Conservation (phyloP, 2,888 invertebrate genomes). For the Tiliacea citrago region DNA sequence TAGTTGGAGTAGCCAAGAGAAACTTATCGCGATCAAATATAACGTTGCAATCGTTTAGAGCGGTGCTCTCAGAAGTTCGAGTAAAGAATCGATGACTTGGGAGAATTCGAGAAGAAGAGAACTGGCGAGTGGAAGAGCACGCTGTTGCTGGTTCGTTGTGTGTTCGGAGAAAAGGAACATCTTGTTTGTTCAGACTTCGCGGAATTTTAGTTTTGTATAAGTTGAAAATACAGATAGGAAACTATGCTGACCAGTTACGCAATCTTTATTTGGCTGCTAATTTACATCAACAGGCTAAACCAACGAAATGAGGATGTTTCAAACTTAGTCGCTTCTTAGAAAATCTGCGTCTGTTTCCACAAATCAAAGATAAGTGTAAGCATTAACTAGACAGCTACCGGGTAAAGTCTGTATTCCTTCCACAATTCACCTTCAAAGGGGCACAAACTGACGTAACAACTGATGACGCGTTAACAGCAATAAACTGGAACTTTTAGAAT, state of each 20-base stretch:
- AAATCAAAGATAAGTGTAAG: too few species aligned
- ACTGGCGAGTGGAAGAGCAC: slow-evolving; percentile 32
- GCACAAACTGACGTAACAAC: slow-evolving; percentile 20
- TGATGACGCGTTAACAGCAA: slow-evolving; percentile 45
- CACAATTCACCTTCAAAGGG: slow-evolving; percentile 8
- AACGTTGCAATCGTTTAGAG: slow-evolving; percentile 44
- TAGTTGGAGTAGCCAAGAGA: slow-evolving; percentile 33
- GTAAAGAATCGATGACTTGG: slow-evolving; percentile 58
- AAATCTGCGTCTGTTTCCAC: neutral
- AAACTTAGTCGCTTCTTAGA: neutral
- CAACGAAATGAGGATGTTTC: slow-evolving; percentile 3
- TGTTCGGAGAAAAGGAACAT: slow-evolving; percentile 18
- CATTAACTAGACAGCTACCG: neutral
- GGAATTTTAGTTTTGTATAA: neutral
- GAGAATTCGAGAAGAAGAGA: slow-evolving; percentile 34
- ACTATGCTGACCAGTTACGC: neutral
- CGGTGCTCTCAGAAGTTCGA: slow-evolving; percentile 45
- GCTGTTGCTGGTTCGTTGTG: slow-evolving; percentile 24
- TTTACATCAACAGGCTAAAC: neutral
- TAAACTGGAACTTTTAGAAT: slow-evolving; percentile 37
- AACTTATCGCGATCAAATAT: slow-evolving; percentile 54
- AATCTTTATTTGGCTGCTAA: neutral
- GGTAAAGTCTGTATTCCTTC: neutral
- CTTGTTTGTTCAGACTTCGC: slow-evolving; percentile 14
- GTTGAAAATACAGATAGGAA: too few species aligned